These are phyloP conservation scores for Alosa alosa DNA, from an alignment of 2,113 vertebrate genomes.

Conservation along the genomic window DNA sequence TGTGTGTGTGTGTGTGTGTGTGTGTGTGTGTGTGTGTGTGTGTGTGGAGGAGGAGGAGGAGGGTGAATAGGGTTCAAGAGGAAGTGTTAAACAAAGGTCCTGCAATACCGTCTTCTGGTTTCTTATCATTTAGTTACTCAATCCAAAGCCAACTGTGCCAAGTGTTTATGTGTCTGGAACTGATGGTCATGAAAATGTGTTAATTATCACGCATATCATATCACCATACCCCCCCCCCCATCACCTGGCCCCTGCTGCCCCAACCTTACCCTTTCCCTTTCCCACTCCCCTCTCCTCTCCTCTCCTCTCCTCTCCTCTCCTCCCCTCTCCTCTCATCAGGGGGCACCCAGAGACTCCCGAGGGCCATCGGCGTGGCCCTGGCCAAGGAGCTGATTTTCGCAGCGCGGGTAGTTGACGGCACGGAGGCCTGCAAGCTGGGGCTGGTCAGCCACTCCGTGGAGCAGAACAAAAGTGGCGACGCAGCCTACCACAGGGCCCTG, in stretches of 20 bases:
- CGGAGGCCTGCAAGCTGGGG: constrained; percentile 82
- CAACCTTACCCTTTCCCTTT: not conserved
- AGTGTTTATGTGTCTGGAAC: not conserved
- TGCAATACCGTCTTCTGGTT: not conserved
- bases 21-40: no score
- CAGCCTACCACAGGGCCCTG: constrained; percentile 87
- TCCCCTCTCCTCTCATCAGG: constrained; percentile 59
- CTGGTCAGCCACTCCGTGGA: constrained; percentile 87
- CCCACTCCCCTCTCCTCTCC: not conserved
- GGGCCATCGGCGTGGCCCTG: constrained; percentile 81
- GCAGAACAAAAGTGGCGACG: constrained; percentile 88
- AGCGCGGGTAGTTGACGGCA: constrained; percentile 82
- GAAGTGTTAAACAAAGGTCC: not conserved
- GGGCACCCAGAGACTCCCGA: constrained; percentile 90
- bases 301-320: not conserved
- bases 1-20: no score
- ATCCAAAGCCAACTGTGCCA: not conserved
- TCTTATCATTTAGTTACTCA: not conserved
- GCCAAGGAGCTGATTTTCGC: constrained; percentile 98
- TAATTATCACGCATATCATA: not conserved
- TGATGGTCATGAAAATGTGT: not conserved
- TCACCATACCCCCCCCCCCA: not conserved
- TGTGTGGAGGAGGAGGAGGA: not conserved
- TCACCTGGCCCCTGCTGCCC: no score
- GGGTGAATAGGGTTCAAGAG: not conserved